Conservation (phyloP, 2,113 vertebrate genomes). For the Melanostigma gelatinosum region DNA sequence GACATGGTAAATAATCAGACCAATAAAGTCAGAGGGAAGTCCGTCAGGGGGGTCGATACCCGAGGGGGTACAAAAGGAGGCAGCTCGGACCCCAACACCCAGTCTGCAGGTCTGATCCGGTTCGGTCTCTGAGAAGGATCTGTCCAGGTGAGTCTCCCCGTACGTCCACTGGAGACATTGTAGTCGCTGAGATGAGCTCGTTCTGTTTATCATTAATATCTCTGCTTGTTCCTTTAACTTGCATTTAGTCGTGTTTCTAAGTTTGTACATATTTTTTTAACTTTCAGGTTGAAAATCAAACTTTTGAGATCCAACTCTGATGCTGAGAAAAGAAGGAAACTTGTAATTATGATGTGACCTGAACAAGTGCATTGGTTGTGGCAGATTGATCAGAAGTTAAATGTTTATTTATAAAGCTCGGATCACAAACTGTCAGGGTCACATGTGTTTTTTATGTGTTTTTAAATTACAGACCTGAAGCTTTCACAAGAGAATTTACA, state of each 20-base stretch:
- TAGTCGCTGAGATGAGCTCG: background rate
- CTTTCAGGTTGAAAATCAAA: background rate
- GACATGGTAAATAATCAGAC: constrained; percentile 72
- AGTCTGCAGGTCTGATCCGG: constrained; percentile 38
- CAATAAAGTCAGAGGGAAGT: constrained; percentile 62
- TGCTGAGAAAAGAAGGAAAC: no score
- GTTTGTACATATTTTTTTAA: background rate
- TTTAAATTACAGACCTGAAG: no score
- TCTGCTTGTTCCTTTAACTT: background rate
- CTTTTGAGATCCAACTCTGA: background rate
- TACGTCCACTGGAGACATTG: background rate
- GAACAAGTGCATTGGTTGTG: no score
- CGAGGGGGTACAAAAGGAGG: constrained; percentile 58
- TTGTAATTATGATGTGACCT: no score
- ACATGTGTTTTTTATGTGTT: no score
- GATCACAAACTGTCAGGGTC: no score
- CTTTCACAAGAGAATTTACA: no score
- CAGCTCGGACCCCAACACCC: background rate
- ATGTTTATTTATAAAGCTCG: no score
- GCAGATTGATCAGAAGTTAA: no score
- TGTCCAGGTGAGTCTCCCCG: constrained; percentile 53
- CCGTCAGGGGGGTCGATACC: constrained; percentile 38
- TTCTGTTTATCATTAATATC: background rate
- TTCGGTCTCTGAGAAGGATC: constrained; percentile 23
- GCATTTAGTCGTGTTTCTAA: background rate